Percentiles rank a stretch among this genome's conserved stretches.
Conservation (phyloP, 2,888 invertebrate species). For the Epinotia bilunana region DNA sequence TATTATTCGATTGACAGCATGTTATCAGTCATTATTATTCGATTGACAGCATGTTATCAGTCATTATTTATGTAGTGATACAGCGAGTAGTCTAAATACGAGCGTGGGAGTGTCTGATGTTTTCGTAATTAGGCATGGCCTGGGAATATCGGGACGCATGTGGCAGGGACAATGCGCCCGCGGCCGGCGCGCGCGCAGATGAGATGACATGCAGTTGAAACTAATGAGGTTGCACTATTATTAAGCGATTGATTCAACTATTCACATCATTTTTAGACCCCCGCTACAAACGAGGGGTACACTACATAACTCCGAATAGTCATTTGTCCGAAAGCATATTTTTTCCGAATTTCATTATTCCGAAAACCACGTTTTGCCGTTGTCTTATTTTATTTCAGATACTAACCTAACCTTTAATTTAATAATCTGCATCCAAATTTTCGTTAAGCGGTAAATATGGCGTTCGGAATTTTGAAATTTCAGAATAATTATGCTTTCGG, state of each 20-base stretch:
- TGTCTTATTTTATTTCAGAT: no score
- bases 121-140: slow-evolving; percentile 41
- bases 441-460: no score
- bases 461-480: no score
- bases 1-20: slow-evolving; percentile 8
- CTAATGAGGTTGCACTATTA: slow-evolving; percentile 5
- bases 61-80: slow-evolving; percentile 22
- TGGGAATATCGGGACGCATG: slow-evolving; percentile 42
- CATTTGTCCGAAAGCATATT: no score
- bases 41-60: slow-evolving; percentile 14
- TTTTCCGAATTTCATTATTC: no score
- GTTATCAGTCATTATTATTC: slow-evolving; percentile 20
- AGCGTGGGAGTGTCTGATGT: slow-evolving; percentile 43
- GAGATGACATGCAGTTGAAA: slow-evolving; percentile 2
- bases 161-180: slow-evolving; percentile 19
- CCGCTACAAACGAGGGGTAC: no score
- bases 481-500: no score
- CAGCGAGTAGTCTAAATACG: slow-evolving; percentile 33
- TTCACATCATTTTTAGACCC: neutral
- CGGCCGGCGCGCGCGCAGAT: neutral
- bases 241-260: neutral
- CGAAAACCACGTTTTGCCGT: no score
- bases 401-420: no score
- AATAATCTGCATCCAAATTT: no score
- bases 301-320: no score